Base-by-base conservation (phyloP, 2,113 vertebrate species). In the Theristicus caerulescens region DNA sequence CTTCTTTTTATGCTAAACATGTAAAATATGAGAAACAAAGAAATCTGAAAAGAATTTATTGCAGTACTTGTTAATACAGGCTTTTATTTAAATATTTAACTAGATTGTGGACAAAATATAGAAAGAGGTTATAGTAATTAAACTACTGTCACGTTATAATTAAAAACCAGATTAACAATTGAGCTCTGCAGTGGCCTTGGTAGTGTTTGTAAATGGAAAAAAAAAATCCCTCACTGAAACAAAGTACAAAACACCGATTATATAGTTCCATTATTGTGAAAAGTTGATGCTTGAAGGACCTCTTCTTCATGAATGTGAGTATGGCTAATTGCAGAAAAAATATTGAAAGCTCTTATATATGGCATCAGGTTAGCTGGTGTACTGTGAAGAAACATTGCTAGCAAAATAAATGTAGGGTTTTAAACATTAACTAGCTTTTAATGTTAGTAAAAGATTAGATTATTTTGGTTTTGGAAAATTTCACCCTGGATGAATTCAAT, bases 11-110 rank as follows among this genome's bases (percentile, higher is more conserved):
- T 90, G 54, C 31, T 59, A 67, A 92, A 74, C 12, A 24, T n/a
- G 25, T 61, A 64, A 96, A 88, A 64, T 13, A 79, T 13, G 40
- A 82, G 47, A 77, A 96, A 64, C 52, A 82, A 64, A 81, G 62
- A 31, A 42, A 32, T 42, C 14, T 29, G 89, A 79, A 55, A 72
- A 52, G 51, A 47, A 14, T 66, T 52, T 76, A 24, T 85, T 89
- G 47, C 8, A 8, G 16, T 61, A 26, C 44, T 86, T 81, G 58
- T 78, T 92, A 67, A 51, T 93, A 58, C 12, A 72, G 42, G 71
- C 40, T 89, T 82, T 69, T 81, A 86, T 90, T 90, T 88, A 88
- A 79, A 51, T 94, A 91, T 92, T 81, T 90, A 78, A 88, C 66
- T 88, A 49, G 80, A 54, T 78, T 82, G 70, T 49, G 65, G 38